These are phyloP conservation scores for Hippocampus kuda DNA, from an alignment of 2,797 vertebrate genomes.

Conservation along the genomic window DNA sequence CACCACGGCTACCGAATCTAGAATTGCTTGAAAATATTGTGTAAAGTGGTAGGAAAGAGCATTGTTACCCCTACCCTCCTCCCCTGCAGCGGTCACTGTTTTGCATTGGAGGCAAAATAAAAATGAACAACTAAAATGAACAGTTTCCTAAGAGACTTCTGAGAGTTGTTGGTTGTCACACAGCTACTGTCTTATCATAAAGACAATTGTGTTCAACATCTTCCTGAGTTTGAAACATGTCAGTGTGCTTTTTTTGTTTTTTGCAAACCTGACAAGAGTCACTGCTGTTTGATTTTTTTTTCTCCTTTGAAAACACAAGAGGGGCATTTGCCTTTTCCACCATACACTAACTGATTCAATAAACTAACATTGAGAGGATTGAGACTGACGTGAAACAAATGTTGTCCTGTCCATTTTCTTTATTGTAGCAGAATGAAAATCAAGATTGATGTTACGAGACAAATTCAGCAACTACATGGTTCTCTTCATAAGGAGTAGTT, in stretches of 20 bases:
- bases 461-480: neutral
- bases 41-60: no score
- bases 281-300: slow-evolving; percentile 19
- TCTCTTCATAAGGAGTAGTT: neutral
- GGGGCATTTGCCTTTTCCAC: slow-evolving; percentile 50
- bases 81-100: neutral
- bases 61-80: neutral
- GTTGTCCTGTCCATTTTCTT: slow-evolving; percentile 18
- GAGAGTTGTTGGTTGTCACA: neutral
- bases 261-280: slow-evolving; percentile 2
- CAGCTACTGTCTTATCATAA: neutral
- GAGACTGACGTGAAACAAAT: slow-evolving; percentile 36
- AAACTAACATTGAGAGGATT: slow-evolving; percentile 53
- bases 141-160: neutral
- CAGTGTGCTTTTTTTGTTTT: slow-evolving; percentile 8
- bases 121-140: neutral
- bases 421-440: neutral
- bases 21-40: neutral
- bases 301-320: slow-evolving; percentile 28
- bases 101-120: neutral
- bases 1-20: neutral
- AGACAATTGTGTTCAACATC: neutral
- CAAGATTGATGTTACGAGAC: neutral
- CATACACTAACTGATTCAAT: slow-evolving; percentile 56
- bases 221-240: neutral